phyloP scores from a whole-genome alignment of 2,888 invertebrate species.

The Ethmia dodecea region DNA sequence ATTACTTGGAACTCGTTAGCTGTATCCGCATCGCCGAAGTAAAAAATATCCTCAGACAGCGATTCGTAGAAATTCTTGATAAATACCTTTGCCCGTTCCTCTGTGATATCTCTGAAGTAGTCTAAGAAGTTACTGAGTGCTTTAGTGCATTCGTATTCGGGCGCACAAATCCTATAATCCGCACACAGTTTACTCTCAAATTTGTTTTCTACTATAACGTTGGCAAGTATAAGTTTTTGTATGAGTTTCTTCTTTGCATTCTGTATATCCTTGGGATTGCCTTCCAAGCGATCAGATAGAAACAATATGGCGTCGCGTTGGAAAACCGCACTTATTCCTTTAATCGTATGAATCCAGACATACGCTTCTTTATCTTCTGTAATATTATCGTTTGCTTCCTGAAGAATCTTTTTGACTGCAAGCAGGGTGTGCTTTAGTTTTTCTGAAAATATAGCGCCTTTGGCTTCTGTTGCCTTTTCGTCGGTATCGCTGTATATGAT shows the following conservation, averaged over 20 bases:
- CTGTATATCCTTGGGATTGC: slow-evolving; percentile 18
- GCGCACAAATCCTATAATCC: slow-evolving; percentile 37
- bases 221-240: slow-evolving; percentile 36
- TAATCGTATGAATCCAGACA: slow-evolving; percentile 42
- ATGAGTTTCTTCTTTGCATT: slow-evolving; percentile 29
- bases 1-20: slow-evolving; percentile 42
- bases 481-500: slow-evolving; percentile 23
- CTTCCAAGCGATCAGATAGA: slow-evolving; percentile 27
- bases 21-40: slow-evolving; percentile 34
- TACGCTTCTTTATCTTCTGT: slow-evolving; percentile 25
- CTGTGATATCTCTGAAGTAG: slow-evolving; percentile 25
- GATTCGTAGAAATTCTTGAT: slow-evolving; percentile 27
- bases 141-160: slow-evolving; percentile 35
- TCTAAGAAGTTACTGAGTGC: slow-evolving; percentile 33
- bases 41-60: slow-evolving; percentile 33
- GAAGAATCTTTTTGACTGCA: slow-evolving; percentile 27
- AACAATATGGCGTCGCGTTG: slow-evolving; percentile 34
- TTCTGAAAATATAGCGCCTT: too few relatives aligned
- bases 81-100: slow-evolving; percentile 33
- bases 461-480: too few relatives aligned
- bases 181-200: slow-evolving; percentile 40
- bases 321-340: slow-evolving; percentile 44
- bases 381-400: slow-evolving; percentile 25
- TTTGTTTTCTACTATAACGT: slow-evolving; percentile 37
- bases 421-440: slow-evolving; percentile 20